phyloP scores from a whole-genome alignment of 1,140 invertebrate species.

The Lerema accius region DNA sequence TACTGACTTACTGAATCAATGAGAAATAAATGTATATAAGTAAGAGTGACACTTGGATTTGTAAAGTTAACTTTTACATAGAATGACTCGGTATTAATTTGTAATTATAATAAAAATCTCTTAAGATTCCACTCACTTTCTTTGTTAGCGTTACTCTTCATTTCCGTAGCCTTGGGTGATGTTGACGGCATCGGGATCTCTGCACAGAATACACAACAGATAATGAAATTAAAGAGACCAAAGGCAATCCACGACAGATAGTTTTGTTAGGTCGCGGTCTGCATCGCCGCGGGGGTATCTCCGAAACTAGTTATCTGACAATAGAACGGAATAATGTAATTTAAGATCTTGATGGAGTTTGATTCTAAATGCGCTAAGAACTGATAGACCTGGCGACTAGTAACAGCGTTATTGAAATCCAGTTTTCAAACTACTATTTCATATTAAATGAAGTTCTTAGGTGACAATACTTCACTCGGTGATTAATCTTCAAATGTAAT shows the following conservation, averaged over 20 bases:
- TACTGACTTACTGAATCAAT: no score
- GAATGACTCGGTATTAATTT: neutral
- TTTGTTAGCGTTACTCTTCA: constrained; percentile 77
- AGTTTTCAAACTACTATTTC: neutral
- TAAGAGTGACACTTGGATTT: no score
- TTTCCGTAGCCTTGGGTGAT: constrained; percentile 76
- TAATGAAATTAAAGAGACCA: constrained; percentile 15
- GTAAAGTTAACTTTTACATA: no score
- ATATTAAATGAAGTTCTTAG: no score
- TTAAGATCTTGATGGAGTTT: constrained; percentile 12
- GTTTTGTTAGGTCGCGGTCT: constrained; percentile 4
- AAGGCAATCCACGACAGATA: neutral
- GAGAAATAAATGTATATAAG: no score
- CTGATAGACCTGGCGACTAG: neutral
- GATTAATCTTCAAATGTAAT: no score
- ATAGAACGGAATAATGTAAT: constrained; percentile 16
- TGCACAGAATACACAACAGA: constrained; percentile 39
- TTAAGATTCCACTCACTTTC: constrained; percentile 62
- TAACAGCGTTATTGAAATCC: constrained; percentile 5
- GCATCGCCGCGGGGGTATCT: neutral
- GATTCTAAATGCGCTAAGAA: neutral
- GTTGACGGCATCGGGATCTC: constrained; percentile 78
- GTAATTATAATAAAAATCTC: neutral
- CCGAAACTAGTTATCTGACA: constrained; percentile 17
- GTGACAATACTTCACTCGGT: no score